Evolutionary conservation across 1,140 invertebrate genomes (phyloP), one percentile per base, ranked within the genome.

Genomic region (Musca domestica): DNA sequence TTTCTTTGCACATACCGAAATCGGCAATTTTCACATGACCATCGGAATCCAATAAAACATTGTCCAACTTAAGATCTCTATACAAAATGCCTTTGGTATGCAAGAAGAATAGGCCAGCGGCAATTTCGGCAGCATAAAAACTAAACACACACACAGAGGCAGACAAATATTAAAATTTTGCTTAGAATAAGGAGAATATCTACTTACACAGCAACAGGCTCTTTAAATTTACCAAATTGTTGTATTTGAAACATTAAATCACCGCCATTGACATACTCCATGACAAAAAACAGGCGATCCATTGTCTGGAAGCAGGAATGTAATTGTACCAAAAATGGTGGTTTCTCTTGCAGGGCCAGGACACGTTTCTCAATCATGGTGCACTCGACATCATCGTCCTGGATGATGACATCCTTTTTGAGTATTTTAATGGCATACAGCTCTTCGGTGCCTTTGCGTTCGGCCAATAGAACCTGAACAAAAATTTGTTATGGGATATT

Each of bases 161-260:
- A 52, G 6, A 46, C 41, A 54, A 20, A 56, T 6, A 54, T 46
- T 46, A 23, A 22, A 56, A 20, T 5, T 41, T 66, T 30, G 20
- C 47, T 7, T 5, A 12, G 10, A 10, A 41, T 41, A 5, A 6
- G 48, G 22, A 25, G 14, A n/a, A 19, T 17, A 7, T 4, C 23
- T 23, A 89, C 94, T 90, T 88, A 98, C 95, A 98, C 96, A 74
- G 98, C 97, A 64, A 99, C 96, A 10, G 98, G 98, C 81, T 99
- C 98, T 83, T 99, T 99, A 2, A 83, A 99, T 85, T 98, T 99
- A 67, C 97, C 97, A 85, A 95, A 98, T 82, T 99, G 96, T 86
- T 99, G 98, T 80, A 99, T 99, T 90, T 99, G 98, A 86, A 99
- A 99, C 98, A 99, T 99, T 70, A 99, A 87, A 87, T 99, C 98